Conservation (phyloP, 2,113 vertebrate species). For the Oxygymnocypris stewartii region DNA sequence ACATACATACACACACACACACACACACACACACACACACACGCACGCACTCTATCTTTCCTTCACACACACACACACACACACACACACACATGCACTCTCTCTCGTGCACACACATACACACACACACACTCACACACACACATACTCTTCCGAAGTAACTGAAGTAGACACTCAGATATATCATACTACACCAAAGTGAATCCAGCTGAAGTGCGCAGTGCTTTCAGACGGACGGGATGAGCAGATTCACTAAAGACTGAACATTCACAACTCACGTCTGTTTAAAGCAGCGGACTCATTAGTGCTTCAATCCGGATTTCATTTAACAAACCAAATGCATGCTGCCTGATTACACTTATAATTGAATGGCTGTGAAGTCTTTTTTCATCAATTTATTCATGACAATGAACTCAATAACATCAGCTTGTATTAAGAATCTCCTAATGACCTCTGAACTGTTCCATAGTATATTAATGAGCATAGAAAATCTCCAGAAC, state of each 20-base stretch:
- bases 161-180: background rate
- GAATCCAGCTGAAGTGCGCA: background rate
- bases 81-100: too few relatives aligned
- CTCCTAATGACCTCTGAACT: conserved; percentile 35
- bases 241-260: background rate
- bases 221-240: background rate
- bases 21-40: background rate
- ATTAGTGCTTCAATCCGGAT: conserved; percentile 5
- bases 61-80: background rate
- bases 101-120: background rate
- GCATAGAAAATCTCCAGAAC: conserved; percentile 14
- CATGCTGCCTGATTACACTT: conserved; percentile 43
- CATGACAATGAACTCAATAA: conserved; percentile 52
- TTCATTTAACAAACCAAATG: conserved; percentile 20
- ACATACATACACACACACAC: too few relatives aligned
- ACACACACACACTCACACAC: background rate
- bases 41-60: too few relatives aligned
- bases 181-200: background rate
- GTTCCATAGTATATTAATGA: background rate
- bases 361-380: conserved; percentile 44
- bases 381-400: conserved; percentile 40
- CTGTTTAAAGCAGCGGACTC: background rate
- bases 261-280: background rate
- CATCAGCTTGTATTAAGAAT: conserved; percentile 45
- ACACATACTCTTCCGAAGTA: background rate